phyloP scores from a whole-genome alignment of 2,797 vertebrate species.

The Pangasius krempfi region DNA sequence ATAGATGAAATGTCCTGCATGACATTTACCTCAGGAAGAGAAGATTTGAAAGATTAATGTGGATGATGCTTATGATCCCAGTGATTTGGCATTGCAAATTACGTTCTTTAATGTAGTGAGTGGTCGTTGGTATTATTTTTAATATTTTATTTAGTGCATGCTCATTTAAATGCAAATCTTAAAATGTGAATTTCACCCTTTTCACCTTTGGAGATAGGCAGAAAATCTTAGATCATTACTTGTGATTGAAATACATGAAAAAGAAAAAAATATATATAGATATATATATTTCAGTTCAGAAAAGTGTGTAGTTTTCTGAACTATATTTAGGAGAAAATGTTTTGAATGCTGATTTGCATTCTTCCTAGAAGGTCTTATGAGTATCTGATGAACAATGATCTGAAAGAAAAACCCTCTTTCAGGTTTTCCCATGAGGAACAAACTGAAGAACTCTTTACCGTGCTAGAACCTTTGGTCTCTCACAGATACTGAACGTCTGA shows the following conservation, averaged over 20 bases:
- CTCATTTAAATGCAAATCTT: neutral
- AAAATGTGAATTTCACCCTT: neutral
- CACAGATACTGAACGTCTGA: neutral
- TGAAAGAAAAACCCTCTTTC: neutral
- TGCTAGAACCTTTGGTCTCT: neutral
- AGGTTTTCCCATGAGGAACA: conserved; percentile 11
- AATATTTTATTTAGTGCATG: no score
- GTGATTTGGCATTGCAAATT: no score
- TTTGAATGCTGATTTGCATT: conserved; percentile 8
- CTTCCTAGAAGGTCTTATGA: conserved; percentile 13
- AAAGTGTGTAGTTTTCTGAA: neutral
- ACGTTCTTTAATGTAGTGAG: neutral
- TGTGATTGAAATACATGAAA: neutral
- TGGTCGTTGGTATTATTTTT: no score
- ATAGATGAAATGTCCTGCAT: neutral
- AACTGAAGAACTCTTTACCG: neutral
- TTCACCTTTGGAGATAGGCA: neutral
- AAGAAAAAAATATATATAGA: neutral
- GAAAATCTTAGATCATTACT: neutral
- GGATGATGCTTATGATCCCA: neutral
- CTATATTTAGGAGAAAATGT: conserved; percentile 5
- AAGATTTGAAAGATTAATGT: neutral
- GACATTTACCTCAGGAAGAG: neutral
- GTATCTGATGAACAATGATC: neutral
- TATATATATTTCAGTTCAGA: neutral